Conservation (phyloP, 1,140 invertebrate species). For the Brachionus rotundiformis region DNA sequence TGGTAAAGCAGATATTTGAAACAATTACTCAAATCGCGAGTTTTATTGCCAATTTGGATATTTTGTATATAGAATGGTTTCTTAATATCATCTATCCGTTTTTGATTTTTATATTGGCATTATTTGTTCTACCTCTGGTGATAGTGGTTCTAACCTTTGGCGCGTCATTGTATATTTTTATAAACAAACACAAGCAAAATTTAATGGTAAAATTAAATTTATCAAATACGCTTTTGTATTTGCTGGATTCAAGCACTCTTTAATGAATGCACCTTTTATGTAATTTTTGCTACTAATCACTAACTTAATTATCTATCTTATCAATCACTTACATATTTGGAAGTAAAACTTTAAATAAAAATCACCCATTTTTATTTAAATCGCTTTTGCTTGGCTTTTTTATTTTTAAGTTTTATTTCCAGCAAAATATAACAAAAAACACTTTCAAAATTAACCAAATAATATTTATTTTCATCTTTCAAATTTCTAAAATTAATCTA, state of each 20-base stretch:
- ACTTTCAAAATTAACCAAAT: neutral
- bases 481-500: neutral
- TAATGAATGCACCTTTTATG: neutral
- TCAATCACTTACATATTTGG: neutral
- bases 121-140: slow-evolving; percentile 28
- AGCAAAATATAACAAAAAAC: neutral
- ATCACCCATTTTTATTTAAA: no score
- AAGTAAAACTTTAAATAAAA: neutral
- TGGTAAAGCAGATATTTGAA: slow-evolving; percentile 17
- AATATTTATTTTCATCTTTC: no score
- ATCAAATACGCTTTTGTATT: neutral
- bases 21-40: neutral
- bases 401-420: neutral
- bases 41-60: slow-evolving; percentile 32
- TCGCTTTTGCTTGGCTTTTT: no score
- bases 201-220: slow-evolving; percentile 30
- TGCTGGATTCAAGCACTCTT: neutral
- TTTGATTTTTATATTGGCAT: slow-evolving; percentile 20
- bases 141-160: slow-evolving; percentile 8
- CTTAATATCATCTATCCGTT: slow-evolving; percentile 11
- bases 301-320: neutral
- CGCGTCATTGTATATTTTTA: slow-evolving; percentile 43
- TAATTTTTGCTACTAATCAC: neutral
- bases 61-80: slow-evolving; percentile 49
- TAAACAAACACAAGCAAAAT: slow-evolving; percentile 50